A percentile compares a stretch with the other conserved stretches of the same genome.
Evolutionary conservation across 2,797 vertebrate genomes (phyloP).

Genomic region (Gallinago nigripennis): DNA sequence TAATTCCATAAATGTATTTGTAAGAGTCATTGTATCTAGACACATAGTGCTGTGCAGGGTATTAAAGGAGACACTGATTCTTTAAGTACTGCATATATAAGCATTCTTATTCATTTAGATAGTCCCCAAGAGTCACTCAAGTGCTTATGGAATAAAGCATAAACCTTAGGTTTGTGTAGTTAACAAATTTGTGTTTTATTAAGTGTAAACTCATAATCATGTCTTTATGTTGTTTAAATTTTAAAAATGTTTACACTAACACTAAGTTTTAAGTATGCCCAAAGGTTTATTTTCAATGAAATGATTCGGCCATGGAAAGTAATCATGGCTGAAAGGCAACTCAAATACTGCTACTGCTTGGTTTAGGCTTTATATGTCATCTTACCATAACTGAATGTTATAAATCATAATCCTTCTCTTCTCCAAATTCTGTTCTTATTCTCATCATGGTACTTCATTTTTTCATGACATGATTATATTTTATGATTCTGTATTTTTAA

Average conservation of each 20-base stretch:
- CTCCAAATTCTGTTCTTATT: not conserved
- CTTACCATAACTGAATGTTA: not conserved
- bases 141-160: not conserved
- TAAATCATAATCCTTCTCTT: not conserved
- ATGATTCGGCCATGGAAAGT: constrained; percentile 1
- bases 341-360: not conserved
- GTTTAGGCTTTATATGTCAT: not conserved
- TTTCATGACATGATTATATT: not conserved
- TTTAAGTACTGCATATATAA: not conserved
- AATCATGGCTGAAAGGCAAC: constrained; percentile 28
- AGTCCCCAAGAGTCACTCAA: not conserved
- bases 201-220: not conserved
- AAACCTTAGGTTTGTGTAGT: not conserved
- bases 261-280: not conserved
- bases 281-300: constrained; percentile 28
- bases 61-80: not conserved
- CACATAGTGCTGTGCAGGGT: not conserved
- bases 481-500: not conserved
- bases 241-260: constrained; percentile 24
- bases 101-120: not conserved
- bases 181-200: not conserved
- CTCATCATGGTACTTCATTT: not conserved
- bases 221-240: constrained; percentile 34
- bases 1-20: not conserved
- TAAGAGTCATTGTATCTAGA: not conserved